Conservation (phyloP, 2,888 invertebrate genomes). For the Trichogramma evanescens region DNA sequence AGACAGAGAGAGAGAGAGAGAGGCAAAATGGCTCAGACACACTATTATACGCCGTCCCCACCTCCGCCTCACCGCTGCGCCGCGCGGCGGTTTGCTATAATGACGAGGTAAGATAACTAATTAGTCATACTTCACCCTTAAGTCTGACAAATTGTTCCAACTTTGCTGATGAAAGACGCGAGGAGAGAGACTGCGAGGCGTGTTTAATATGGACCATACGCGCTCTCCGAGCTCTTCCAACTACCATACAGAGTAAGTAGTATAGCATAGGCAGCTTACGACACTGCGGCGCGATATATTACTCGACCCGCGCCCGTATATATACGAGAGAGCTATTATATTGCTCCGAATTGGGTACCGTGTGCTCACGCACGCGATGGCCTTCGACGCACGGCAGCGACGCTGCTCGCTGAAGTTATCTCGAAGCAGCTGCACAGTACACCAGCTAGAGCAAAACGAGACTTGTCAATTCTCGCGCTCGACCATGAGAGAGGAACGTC, state of each 20-base stretch:
- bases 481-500: no score
- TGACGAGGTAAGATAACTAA: constrained; percentile 35
- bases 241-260: background rate
- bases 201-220: constrained; percentile 33
- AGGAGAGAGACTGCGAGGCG: no score
- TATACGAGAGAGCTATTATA: constrained; percentile 3
- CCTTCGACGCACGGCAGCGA: no score
- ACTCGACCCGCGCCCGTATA: background rate
- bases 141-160: constrained; percentile 39
- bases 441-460: no score
- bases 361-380: no score
- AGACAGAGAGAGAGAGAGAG: background rate
- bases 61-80: background rate
- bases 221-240: constrained; percentile 14
- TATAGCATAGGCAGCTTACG: background rate
- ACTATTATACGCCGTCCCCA: no score
- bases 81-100: constrained; percentile 22
- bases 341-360: no score
- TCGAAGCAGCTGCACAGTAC: no score
- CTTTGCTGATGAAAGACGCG: constrained; percentile 33
- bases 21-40: constrained; percentile 3
- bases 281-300: background rate
- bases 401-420: no score
- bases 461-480: no score
- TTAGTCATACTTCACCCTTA: constrained; percentile 39